Evolutionary conservation across 2,888 invertebrate species (phyloP).

Genomic region (Drosophila neonasuta): DNA sequence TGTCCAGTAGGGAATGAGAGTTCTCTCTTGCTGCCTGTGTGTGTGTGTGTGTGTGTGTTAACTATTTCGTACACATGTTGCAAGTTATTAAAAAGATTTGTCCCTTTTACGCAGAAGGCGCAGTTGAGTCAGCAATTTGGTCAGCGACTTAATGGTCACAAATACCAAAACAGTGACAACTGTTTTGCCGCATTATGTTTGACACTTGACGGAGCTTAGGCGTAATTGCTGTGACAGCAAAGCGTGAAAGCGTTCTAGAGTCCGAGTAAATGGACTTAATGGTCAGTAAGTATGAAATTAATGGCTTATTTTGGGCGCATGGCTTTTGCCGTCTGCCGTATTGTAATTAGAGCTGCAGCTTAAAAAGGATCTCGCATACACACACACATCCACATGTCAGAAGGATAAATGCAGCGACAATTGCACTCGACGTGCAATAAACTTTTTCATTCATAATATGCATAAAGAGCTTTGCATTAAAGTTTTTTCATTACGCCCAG

Average conservation of each 20-base stretch:
- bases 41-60: slow-evolving; percentile 56
- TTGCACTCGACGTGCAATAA: background rate
- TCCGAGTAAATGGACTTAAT: slow-evolving; percentile 58
- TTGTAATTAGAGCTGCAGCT: slow-evolving; percentile 48
- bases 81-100: slow-evolving; percentile 78
- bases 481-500: slow-evolving; percentile 70
- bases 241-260: slow-evolving; percentile 16
- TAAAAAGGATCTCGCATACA: slow-evolving; percentile 28
- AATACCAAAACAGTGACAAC: slow-evolving; percentile 56
- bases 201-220: slow-evolving; percentile 75
- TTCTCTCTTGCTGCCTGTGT: background rate
- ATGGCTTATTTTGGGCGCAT: slow-evolving; percentile 61
- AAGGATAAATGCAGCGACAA: slow-evolving; percentile 1
- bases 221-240: slow-evolving; percentile 68
- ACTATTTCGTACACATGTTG: slow-evolving; percentile 75
- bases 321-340: slow-evolving; percentile 18
- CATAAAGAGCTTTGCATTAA: slow-evolving; percentile 53
- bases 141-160: slow-evolving; percentile 58
- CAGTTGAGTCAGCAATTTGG: slow-evolving; percentile 61
- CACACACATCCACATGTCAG: slow-evolving; percentile 19
- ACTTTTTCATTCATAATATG: background rate
- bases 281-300: slow-evolving; percentile 73
- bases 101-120: slow-evolving; percentile 46
- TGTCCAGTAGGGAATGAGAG: slow-evolving; percentile 29
- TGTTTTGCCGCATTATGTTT: slow-evolving; percentile 67